Conservation (phyloP, 2,113 vertebrate species). For the Paradoxurus hermaphroditus region DNA sequence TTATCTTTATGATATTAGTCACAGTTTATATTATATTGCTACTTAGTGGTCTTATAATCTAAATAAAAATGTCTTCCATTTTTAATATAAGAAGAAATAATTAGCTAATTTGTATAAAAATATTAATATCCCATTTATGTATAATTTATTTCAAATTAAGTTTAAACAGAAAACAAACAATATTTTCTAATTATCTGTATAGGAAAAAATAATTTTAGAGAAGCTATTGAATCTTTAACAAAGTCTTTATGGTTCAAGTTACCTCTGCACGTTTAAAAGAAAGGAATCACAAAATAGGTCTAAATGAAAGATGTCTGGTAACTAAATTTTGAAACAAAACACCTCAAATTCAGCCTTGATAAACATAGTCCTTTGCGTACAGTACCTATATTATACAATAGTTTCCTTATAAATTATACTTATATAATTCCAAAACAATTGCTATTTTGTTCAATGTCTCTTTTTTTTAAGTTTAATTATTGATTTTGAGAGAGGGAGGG, state of each 20-base stretch:
- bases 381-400: not conserved
- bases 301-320: not conserved
- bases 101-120: not conserved
- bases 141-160: not conserved
- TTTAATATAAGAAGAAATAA: not conserved
- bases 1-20: not conserved
- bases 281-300: not conserved
- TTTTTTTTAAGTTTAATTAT: not conserved
- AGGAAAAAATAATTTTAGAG: not conserved
- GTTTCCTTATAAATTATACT: not conserved
- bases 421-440: not conserved
- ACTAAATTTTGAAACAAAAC: not conserved
- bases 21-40: not conserved
- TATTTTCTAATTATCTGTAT: not conserved
- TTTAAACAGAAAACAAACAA: not conserved
- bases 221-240: not conserved
- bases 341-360: not conserved
- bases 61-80: not conserved
- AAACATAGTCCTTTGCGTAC: not conserved
- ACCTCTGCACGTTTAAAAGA: not conserved
- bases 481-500: no score
- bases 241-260: not conserved
- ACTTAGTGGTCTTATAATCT: not conserved
- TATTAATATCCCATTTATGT: not conserved
- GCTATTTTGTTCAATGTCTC: not conserved